Conservation (phyloP, 2,113 vertebrate species). For the Otus sunia region DNA sequence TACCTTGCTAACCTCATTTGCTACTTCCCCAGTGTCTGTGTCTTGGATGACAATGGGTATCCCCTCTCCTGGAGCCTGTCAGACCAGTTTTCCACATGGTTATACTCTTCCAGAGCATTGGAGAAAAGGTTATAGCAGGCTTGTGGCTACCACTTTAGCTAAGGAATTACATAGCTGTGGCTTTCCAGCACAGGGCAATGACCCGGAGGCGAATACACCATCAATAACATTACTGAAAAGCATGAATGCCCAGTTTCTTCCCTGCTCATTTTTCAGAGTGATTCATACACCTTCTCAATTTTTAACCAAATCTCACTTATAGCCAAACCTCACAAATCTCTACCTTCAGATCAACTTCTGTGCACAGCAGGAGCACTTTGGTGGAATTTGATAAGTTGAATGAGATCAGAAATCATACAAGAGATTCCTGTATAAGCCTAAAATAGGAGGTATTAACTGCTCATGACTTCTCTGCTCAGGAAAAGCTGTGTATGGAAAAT, state of each 20-base stretch:
- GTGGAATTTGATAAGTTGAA: not conserved
- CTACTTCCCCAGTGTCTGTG: constrained; percentile 69
- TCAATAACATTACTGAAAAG: constrained; percentile 16
- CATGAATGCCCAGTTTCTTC: not conserved
- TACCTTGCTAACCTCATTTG: constrained; percentile 54
- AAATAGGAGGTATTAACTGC: not conserved
- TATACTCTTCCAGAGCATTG: constrained; percentile 60
- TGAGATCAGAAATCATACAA: not conserved
- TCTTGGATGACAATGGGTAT: constrained; percentile 49
- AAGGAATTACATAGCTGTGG: constrained; percentile 45
- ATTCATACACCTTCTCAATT: constrained; percentile 38
- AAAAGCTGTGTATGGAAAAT: not conserved
- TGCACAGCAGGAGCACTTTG: not conserved
- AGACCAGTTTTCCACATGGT: constrained; percentile 66
- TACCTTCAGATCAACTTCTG: not conserved
- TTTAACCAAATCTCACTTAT: not conserved
- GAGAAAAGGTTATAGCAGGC: constrained; percentile 43
- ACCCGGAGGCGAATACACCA: constrained; percentile 13
- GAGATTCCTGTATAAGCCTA: not conserved
- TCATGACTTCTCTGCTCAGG: not conserved
- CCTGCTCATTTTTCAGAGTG: constrained; percentile 48
- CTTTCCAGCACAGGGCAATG: constrained; percentile 58
- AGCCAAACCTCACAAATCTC: not conserved
- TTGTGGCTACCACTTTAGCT: constrained; percentile 27
- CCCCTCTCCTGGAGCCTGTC: constrained; percentile 65